These are phyloP conservation scores for Condylostylus longicornis DNA, from an alignment of 1,140 invertebrate genomes.

Conservation along the genomic window DNA sequence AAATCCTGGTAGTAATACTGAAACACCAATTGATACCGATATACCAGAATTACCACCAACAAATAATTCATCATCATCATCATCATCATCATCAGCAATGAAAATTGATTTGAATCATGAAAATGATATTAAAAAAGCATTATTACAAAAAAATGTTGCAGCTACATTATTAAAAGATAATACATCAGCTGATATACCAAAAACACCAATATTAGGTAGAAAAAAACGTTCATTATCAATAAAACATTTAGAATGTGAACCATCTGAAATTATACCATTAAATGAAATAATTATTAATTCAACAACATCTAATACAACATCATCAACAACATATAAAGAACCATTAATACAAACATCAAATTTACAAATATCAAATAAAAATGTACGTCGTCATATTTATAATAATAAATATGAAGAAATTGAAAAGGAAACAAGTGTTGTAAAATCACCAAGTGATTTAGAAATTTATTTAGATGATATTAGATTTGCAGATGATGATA, in stretches of 20 bases:
- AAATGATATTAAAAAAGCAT: constrained; percentile 7
- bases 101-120: constrained; percentile 22
- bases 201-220: constrained; percentile 22
- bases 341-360: constrained; percentile 1
- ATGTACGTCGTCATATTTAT: too few species aligned
- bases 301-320: background rate
- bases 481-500: constrained; percentile 36
- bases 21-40: constrained; percentile 33
- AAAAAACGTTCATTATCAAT: constrained; percentile 16
- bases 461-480: constrained; percentile 34
- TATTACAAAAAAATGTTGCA: constrained; percentile 6
- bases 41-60: constrained; percentile 23
- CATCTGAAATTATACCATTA: constrained; percentile 1
- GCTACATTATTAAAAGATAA: constrained; percentile 8
- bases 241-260: background rate
- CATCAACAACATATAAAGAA: background rate
- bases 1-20: constrained; percentile 39
- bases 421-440: constrained; percentile 36
- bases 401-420: too few species aligned
- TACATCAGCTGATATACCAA: too few species aligned
- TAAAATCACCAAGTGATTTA: constrained; percentile 29
- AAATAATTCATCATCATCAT: constrained; percentile 15
- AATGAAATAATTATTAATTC: constrained; percentile 8
- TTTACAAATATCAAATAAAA: constrained; percentile 18
- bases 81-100: constrained; percentile 15